Evolutionary conservation across 2,888 invertebrate genomes (phyloP).

Genomic region (Conops quadrifasciatus): DNA sequence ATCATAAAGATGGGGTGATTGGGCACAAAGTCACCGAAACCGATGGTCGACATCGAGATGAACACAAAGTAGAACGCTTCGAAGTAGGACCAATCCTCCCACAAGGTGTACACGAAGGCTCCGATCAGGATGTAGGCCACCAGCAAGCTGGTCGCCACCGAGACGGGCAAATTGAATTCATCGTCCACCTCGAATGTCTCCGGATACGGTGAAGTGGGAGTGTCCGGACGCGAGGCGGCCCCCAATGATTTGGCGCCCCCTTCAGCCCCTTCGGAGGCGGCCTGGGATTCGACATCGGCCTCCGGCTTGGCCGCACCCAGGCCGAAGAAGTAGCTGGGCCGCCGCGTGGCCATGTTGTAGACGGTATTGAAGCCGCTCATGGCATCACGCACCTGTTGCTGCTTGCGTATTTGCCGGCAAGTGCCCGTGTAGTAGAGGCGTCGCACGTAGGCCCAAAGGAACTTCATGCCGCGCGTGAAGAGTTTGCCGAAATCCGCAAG

Average conservation of each 20-base stretch:
- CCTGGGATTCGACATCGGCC: slow-evolving; percentile 67
- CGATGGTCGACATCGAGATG: slow-evolving; percentile 96
- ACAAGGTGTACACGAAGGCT: slow-evolving; percentile 78
- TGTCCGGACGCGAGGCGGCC: slow-evolving; percentile 65
- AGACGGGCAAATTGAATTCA: slow-evolving; percentile 93
- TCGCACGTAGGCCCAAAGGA: slow-evolving; percentile 86
- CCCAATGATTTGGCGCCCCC: slow-evolving; percentile 55
- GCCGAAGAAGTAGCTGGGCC: slow-evolving; percentile 75
- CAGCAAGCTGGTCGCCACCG: slow-evolving; percentile 84
- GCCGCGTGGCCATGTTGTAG: slow-evolving; percentile 80
- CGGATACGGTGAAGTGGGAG: slow-evolving; percentile 80
- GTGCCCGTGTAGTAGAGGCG: slow-evolving; percentile 87
- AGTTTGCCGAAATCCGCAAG: slow-evolving; percentile 95
- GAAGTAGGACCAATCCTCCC: slow-evolving; percentile 90
- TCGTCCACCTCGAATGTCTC: slow-evolving; percentile 84
- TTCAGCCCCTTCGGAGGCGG: slow-evolving; percentile 51
- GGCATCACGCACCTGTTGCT: slow-evolving; percentile 81
- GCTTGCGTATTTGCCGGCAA: slow-evolving; percentile 79
- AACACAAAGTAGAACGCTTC: slow-evolving; percentile 97
- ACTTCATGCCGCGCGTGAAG: slow-evolving; percentile 89
- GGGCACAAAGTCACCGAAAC: slow-evolving; percentile 93
- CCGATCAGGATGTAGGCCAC: slow-evolving; percentile 88
- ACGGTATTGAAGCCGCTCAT: slow-evolving; percentile 85
- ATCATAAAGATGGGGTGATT: slow-evolving; percentile 88
- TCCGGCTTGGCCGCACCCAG: slow-evolving; percentile 63